Evolutionary conservation across 2,888 invertebrate species (phyloP).

Genomic region (Leptarthrus brevirostris): DNA sequence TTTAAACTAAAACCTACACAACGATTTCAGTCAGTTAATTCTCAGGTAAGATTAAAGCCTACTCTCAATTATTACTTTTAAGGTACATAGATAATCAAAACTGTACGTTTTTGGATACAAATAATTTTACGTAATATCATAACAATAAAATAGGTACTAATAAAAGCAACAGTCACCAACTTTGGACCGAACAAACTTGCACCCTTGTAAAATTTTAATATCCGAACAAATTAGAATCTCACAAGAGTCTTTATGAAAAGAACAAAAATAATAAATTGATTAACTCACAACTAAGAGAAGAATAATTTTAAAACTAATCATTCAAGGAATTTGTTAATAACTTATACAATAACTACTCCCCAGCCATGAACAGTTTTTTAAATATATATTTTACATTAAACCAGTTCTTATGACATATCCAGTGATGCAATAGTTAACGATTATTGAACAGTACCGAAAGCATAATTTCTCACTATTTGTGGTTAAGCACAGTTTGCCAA

Average conservation of each 20-base stretch:
- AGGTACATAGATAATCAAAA: constrained; percentile 31
- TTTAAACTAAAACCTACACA: constrained; percentile 2
- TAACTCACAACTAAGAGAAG: constrained; percentile 13
- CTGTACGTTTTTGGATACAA: constrained; percentile 16
- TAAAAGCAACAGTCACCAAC: neutral
- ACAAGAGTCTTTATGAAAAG: constrained; percentile 8
- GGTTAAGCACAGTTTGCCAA: constrained; percentile 26
- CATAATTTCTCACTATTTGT: neutral
- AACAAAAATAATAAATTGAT: neutral
- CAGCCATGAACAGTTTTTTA: constrained; percentile 24
- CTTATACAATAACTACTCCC: constrained; percentile 1
- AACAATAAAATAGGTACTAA: constrained; percentile 14
- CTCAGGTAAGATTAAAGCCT: constrained; percentile 37
- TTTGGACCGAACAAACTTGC: neutral
- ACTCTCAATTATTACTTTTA: constrained; percentile 41
- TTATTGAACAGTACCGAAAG: constrained; percentile 17
- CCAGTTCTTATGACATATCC: constrained; percentile 43
- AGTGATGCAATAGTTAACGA: constrained; percentile 47
- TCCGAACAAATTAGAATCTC: neutral
- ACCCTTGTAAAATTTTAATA: constrained; percentile 3
- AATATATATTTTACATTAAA: constrained; percentile 24
- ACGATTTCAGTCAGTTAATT: constrained; percentile 41
- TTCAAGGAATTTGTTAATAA: constrained; percentile 33
- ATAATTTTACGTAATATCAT: constrained; percentile 26
- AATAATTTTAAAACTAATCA: neutral